Evolutionary conservation across 2,888 invertebrate genomes (phyloP).

Genomic region (Lymantria monacha): DNA sequence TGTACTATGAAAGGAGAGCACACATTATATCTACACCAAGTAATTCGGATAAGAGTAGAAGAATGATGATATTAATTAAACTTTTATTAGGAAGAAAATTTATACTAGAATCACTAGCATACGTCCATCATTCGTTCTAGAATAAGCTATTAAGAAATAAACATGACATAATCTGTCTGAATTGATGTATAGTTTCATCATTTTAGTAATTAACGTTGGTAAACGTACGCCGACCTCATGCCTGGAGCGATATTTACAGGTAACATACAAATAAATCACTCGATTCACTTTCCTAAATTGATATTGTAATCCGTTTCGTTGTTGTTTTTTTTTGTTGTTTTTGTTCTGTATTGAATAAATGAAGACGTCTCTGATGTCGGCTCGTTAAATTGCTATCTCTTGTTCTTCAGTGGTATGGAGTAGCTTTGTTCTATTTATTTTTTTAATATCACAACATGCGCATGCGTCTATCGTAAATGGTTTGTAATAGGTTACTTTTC

Average conservation of each 20-base stretch:
- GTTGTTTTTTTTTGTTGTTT: conserved; percentile 62
- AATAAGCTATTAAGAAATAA: conserved; percentile 24
- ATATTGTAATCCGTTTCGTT: conserved; percentile 79
- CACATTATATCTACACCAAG: too few relatives aligned
- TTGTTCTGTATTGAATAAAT: conserved; percentile 66
- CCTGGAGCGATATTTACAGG: conserved; percentile 65
- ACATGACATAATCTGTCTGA: conserved; percentile 35
- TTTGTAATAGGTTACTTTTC: too few relatives aligned
- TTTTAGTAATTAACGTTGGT: conserved; percentile 51
- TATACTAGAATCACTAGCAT: background rate
- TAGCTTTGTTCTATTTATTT: conserved; percentile 11
- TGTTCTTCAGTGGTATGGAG: conserved; percentile 42
- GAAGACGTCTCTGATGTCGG: conserved; percentile 76
- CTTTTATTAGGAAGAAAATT: too few relatives aligned
- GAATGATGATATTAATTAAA: too few relatives aligned
- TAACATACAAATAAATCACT: conserved; percentile 73
- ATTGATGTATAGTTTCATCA: conserved; percentile 29
- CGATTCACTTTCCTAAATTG: conserved; percentile 80
- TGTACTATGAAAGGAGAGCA: too few relatives aligned
- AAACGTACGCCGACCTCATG: conserved; percentile 35
- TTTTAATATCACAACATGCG: too few relatives aligned
- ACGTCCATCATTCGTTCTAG: background rate
- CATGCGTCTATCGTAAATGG: background rate
- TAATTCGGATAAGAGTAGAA: too few relatives aligned
- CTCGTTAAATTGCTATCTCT: conserved; percentile 80